Base-by-base conservation (phyloP, 2,888 invertebrate genomes). In the Drosophila nigricruria region DNA sequence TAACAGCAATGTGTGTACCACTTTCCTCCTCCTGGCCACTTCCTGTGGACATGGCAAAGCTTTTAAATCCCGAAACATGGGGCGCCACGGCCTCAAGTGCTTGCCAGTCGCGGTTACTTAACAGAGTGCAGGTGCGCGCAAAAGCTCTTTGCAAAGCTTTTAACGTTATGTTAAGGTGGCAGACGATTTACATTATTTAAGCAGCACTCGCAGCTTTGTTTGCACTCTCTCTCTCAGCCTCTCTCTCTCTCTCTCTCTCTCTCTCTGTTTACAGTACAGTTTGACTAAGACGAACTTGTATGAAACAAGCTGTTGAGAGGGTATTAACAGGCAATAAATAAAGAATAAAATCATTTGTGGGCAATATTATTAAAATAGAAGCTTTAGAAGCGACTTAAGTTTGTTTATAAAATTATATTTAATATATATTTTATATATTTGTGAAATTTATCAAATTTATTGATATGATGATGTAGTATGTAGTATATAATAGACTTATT, bases 1-100 rank as follows among this genome's bases (percentile, higher is more conserved):
- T 83, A 77, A 83, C 88, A 83, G 83, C 49, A 40, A 18, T 27
- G 49, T 60, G 38, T 47, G 38, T 62, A 27, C 60, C 47, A 50
- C 57, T 68, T 67, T 23, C 54, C 45, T 56, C 18, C 34, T 56
- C 38, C 25, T 32, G 65, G 56, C 76, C 84, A 83, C 87, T 79
- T 84, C 84, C 84, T 88, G 84, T 74, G 87, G 84, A 84, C 84
- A 84, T 54, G 70, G 66, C 58, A 84, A 84, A 84, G 84, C 84
- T 84, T 84, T 84, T 87, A 84, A 84, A 20, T 83, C 81, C 68
- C 42, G 62, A 66, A 69, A 68, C 59, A 58, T 69, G 59, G 16
- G 18, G 12, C 69, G 52, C 53, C 60, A 27, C 58, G 52, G 40
- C 36, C 52, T 68, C 47, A 73, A 78, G 77, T 67, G 67, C 60